Base-by-base conservation (phyloP, 2,113 vertebrate genomes). In the Heloderma charlesbogerti region DNA sequence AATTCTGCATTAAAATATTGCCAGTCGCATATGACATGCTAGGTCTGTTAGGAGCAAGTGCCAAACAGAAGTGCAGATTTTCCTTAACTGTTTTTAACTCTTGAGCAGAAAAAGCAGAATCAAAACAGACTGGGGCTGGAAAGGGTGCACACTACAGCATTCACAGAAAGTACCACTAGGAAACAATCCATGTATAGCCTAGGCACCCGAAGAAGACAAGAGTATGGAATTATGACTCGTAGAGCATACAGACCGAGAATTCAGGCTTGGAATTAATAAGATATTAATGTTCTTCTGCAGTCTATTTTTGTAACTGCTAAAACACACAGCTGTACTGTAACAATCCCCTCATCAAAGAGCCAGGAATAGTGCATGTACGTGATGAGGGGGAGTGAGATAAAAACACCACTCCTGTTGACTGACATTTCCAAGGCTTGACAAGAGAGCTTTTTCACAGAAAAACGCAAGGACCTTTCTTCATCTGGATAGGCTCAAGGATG, bases 321-420 rank as follows among this genome's bases (percentile, higher is more conserved):
- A 80, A 63, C 25, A 67, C 10, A 7, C 34, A 43, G 43, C 86
- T 91, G 79, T 63, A 67, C 71, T 91, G 34, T 43, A 79, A 34
- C 87, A 84, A 43, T 27, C 43, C 45, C 20, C 3, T 81, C 78
- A 78, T 18, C n/a, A 69, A 34, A 51, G 31, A 79, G 54, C 75
- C 54, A 82, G 67, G 51, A 88, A 88, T 12, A 10, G 25, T 37
- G 40, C 57, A 67, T n/a, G 0, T 18, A 88, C 66, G 22, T 10
- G 72, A 84, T 12, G 69, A 2, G 74, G 8, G n/a, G n/a, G 29
- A 20, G 12, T 72, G 31, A 2, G 72, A 37, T 31, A 3, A 77
- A 43, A 71, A 20, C 20, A 6, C 0, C 0, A 0, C 43, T 6
- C 34, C n/a, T 0, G 0, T 0, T 0, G 74, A n/a, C 1, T 0